Evolutionary conservation across 2,797 vertebrate species (phyloP).

Genomic region (Fistularia commersonii): DNA sequence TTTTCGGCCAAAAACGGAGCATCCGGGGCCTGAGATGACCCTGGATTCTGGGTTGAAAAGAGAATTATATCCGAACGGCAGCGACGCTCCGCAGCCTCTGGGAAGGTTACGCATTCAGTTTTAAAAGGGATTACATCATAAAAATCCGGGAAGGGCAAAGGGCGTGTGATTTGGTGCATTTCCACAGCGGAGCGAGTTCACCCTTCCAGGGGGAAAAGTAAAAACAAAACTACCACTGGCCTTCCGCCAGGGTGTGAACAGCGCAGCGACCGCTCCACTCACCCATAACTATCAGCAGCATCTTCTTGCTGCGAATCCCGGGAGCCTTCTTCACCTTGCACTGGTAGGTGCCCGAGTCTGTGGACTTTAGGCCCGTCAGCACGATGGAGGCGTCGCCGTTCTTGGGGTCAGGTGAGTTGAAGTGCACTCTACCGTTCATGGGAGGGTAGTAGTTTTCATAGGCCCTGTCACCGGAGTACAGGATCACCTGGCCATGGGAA

Average conservation of each 20-base stretch:
- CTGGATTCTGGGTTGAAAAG: slow-evolving; percentile 21
- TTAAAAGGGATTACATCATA: slow-evolving; percentile 56
- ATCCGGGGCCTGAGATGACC: too few relatives aligned
- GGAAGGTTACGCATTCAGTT: slow-evolving; percentile 53
- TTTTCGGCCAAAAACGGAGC: too few relatives aligned
- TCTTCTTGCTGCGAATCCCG: slow-evolving; percentile 83
- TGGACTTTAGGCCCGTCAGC: slow-evolving; percentile 78
- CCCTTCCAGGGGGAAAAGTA: slow-evolving; percentile 1
- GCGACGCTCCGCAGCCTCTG: slow-evolving; percentile 34
- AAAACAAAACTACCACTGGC: neutral
- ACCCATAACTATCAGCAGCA: slow-evolving; percentile 89
- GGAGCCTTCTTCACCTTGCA: slow-evolving; percentile 96
- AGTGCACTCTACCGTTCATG: slow-evolving; percentile 83
- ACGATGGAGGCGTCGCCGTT: slow-evolving; percentile 88
- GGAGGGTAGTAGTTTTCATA: slow-evolving; percentile 79
- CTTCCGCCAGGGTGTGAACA: neutral
- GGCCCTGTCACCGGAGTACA: slow-evolving; percentile 82
- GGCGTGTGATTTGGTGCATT: slow-evolving; percentile 35
- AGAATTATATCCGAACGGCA: slow-evolving; percentile 25
- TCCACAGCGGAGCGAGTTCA: slow-evolving; percentile 23
- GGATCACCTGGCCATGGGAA: slow-evolving; percentile 77
- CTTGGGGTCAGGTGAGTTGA: slow-evolving; percentile 80
- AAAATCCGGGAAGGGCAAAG: slow-evolving; percentile 43
- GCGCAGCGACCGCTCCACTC: slow-evolving; percentile 50
- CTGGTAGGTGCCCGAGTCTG: slow-evolving; percentile 88